Evolutionary conservation across 2,888 invertebrate species (phyloP).

Genomic region (Nineta flava): DNA sequence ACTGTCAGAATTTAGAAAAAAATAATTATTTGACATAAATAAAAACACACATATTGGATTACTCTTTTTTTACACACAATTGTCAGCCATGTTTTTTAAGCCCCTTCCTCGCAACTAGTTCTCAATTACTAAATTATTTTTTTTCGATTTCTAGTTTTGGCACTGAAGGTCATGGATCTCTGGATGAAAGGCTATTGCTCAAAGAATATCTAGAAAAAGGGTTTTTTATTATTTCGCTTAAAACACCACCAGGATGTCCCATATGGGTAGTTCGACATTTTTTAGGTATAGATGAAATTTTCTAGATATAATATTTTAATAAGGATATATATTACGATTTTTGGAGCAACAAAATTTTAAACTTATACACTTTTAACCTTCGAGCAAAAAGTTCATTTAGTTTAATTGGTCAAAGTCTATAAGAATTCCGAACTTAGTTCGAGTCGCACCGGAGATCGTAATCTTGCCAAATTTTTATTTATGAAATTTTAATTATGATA

Average conservation of each 20-base stretch:
- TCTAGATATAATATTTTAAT: neutral
- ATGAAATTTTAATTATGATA: neutral
- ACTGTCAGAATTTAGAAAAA: too few species aligned
- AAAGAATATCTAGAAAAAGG: conserved; percentile 3
- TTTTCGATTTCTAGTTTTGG: neutral
- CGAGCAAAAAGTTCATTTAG: too few species aligned
- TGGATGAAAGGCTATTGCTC: conserved; percentile 1
- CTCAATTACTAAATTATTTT: neutral
- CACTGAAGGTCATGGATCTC: neutral
- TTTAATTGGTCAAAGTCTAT: too few species aligned
- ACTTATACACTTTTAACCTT: too few species aligned
- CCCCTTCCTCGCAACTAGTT: neutral
- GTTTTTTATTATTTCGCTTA: neutral
- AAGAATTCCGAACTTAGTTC: too few species aligned
- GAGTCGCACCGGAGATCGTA: too few species aligned
- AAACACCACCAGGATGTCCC: conserved; percentile 2
- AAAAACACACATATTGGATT: too few species aligned
- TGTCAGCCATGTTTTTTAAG: too few species aligned
- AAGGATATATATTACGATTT: neutral
- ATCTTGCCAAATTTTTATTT: neutral
- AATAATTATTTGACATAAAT: too few species aligned
- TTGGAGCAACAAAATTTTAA: too few species aligned
- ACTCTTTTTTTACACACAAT: neutral
- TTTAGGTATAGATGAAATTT: neutral
- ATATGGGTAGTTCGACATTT: conserved; percentile 4